Percentiles rank a stretch among this genome's conserved stretches.
These are phyloP conservation scores for Cyprinodon diabolis DNA, from an alignment of 2,797 vertebrate genomes.

Conservation along the genomic window DNA sequence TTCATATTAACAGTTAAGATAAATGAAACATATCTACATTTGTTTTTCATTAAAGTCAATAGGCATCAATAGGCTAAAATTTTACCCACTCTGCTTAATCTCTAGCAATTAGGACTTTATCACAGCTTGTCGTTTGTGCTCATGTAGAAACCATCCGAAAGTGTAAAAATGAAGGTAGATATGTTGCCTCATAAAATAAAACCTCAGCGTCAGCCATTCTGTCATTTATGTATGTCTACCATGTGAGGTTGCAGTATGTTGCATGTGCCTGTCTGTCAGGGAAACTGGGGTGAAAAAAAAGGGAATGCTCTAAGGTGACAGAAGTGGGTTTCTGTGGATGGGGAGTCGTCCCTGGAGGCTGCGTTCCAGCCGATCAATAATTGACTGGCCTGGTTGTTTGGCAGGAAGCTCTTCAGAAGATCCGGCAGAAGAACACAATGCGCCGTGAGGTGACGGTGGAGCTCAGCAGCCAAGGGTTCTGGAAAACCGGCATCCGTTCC, in stretches of 20 bases:
- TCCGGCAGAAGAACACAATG: slow-evolving; percentile 99
- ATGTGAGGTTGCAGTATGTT: slow-evolving; percentile 55
- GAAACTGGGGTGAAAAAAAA: slow-evolving; percentile 5
- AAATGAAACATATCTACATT: background rate
- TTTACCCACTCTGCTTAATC: background rate
- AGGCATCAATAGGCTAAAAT: too few species aligned
- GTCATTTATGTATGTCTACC: slow-evolving; percentile 30
- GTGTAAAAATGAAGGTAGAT: background rate
- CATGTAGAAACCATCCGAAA: background rate
- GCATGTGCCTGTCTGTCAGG: slow-evolving; percentile 52
- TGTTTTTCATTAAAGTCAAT: background rate
- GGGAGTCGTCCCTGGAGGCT: slow-evolving; percentile 55
- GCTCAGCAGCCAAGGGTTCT: slow-evolving; percentile 98
- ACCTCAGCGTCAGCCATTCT: slow-evolving; percentile 29
- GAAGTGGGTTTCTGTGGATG: slow-evolving; percentile 23
- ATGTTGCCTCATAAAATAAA: background rate
- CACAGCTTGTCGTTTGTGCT: background rate
- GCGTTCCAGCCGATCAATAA: slow-evolving; percentile 64
- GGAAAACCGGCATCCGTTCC: slow-evolving; percentile 97
- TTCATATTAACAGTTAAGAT: too few species aligned
- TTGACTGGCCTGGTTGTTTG: slow-evolving; percentile 63
- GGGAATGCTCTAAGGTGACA: background rate
- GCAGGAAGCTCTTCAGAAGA: slow-evolving; percentile 97
- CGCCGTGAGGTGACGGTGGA: slow-evolving; percentile 97
- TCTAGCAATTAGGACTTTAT: background rate